Base-by-base conservation (phyloP, 2,797 vertebrate genomes). In the Gadopsis marmoratus region DNA sequence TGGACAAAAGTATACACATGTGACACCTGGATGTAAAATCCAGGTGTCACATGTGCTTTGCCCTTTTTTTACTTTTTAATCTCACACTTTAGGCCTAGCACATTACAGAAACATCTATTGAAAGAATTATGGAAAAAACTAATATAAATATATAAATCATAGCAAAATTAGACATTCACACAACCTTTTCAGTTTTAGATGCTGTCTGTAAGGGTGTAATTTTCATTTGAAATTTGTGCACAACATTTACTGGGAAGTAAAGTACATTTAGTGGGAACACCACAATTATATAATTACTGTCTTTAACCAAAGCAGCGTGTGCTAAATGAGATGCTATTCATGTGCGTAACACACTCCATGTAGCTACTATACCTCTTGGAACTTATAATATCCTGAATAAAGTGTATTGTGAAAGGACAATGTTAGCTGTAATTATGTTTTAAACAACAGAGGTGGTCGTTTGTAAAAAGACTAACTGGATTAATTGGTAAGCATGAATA, bases 11-110 rank as follows among this genome's bases (percentile, higher is more conserved):
- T 26, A 26, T 26, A 26, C 26, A 26, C 26, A 26, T 26, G 26
- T 26, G 26, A 84, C 68, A 78, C 68, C 55, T n/a, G 68, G 2
- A 43, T 55, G 45, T 69, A 63, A 60, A 19, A 73, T 41, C 33
- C 43, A 68, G 31, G 54, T n/a, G 47, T 77, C 41, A 53, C 4
- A 9, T 33, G 11, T 56, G 58, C 43, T 35, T 35, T 35, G 7
- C 7, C 7, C 7, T 35, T 33, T 33, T 33, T 43, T 43, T 43
- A 12, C 12, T 65, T 62, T 56, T 61, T 26, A 43, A 50, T 41
- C 23, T 74, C 7, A 75, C 13, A 31, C 62, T 26, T 59, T 60
- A 43, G 70, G 16, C 19, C 33, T 61, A 13, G 2, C 14, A 47
- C 14, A 16, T 16, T 21, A 47, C 7, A 11, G 14, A 64, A 23